Evolutionary conservation across 2,113 vertebrate genomes (phyloP).

Genomic region (Hippoglossus stenolepis): DNA sequence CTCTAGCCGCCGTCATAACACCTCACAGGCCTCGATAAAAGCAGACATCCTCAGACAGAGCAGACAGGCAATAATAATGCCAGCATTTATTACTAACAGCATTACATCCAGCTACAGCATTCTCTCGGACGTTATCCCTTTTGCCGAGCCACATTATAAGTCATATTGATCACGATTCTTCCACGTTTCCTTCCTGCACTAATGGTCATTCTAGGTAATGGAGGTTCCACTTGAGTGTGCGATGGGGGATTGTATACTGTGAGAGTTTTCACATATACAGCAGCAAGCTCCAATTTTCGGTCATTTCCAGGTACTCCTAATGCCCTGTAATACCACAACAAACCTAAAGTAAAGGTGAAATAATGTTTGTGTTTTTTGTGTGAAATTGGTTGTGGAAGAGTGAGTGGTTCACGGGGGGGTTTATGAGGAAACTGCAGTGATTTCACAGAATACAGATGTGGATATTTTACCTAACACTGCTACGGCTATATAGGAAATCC

Average conservation of each 20-base stretch:
- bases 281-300: slow-evolving; percentile 18
- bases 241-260: not conserved
- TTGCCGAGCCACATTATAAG: slow-evolving; percentile 6
- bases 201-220: slow-evolving; percentile 24
- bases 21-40: not conserved
- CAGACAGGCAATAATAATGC: slow-evolving; percentile 26
- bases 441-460: slow-evolving; percentile 14
- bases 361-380: not conserved
- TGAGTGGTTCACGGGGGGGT: not conserved
- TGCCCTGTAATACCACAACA: slow-evolving; percentile 25
- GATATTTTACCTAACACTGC: not conserved
- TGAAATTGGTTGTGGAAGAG: not conserved
- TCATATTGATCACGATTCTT: slow-evolving; percentile 39
- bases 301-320: slow-evolving; percentile 18
- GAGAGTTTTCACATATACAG: not conserved
- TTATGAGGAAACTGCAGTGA: not conserved
- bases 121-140: not conserved
- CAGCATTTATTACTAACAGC: slow-evolving; percentile 20
- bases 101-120: slow-evolving; percentile 6
- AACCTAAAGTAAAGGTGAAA: not conserved
- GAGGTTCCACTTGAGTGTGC: slow-evolving; percentile 15
- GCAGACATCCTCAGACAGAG: slow-evolving; percentile 1
- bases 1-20: not conserved
- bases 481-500: not conserved
- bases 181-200: slow-evolving; percentile 10